These are phyloP conservation scores for Holothuria scabra DNA, from an alignment of 53 echinoderm and acorn worm genomes.

Conservation along the genomic window DNA sequence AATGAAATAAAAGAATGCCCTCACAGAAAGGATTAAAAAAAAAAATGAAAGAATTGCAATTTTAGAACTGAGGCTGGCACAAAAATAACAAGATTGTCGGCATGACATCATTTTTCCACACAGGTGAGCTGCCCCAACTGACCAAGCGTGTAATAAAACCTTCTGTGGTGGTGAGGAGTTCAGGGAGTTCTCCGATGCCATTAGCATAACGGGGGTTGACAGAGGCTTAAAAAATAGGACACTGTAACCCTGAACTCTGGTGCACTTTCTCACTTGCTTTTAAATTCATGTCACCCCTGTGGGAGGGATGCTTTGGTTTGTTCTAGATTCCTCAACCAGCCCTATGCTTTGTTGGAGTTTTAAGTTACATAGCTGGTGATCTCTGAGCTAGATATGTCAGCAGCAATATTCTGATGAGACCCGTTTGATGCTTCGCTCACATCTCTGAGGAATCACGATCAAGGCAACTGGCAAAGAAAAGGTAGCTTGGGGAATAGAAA, in stretches of 20 bases:
- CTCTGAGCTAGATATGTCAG: conserved; percentile 30
- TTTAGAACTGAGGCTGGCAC: too few relatives aligned
- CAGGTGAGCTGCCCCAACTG: conserved; percentile 24
- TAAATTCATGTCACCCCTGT: conserved; percentile 17
- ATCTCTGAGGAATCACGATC: too few relatives aligned
- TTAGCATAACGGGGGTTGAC: conserved; percentile 15
- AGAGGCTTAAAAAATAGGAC: conserved; percentile 20
- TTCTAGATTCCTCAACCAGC: conserved; percentile 7
- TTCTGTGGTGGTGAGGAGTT: not conserved
- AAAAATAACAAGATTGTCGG: too few relatives aligned
- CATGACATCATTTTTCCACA: not conserved
- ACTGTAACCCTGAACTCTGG: conserved; percentile 27
- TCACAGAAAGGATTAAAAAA: too few relatives aligned
- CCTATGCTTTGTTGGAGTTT: not conserved
- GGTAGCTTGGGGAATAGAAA: too few relatives aligned
- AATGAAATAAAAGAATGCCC: too few relatives aligned
- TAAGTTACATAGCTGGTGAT: conserved; percentile 29
- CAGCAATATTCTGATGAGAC: not conserved
- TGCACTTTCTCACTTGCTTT: conserved; percentile 14
- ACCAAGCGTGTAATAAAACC: not conserved
- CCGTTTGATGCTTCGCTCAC: too few relatives aligned
- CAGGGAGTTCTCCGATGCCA: not conserved
- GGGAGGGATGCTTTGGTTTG: conserved; percentile 16
- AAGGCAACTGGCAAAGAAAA: too few relatives aligned
- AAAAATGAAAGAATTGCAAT: too few relatives aligned